Base-by-base conservation (phyloP, 53 echinoderm and acorn worm genomes). In the Temnopleurus reevesii region DNA sequence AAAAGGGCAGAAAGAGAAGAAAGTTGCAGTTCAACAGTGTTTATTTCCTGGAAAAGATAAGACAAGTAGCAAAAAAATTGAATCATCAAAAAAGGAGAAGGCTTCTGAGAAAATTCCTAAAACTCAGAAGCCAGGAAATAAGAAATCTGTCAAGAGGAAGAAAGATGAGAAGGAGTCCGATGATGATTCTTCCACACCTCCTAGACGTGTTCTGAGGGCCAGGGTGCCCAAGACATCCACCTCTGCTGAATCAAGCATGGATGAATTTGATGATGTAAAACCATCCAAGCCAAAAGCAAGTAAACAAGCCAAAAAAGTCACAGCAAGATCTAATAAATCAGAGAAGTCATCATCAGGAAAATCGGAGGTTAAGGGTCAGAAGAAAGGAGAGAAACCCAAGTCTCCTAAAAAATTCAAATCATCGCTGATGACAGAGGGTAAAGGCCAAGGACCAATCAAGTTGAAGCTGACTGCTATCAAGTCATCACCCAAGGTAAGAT, bases 391-490 rank as follows among this genome's bases (percentile, higher is more conserved):
- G 28, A 80, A 41, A 29, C 46, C 80, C 36, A 71, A 71, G 71
- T 8, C 36, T 55, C 43, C n/a, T 2, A n/a, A 38, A 21, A 71
- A 85, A 53, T 87, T 66, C 53, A 87, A 87, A 53, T 45, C 88
- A 3, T 87, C 88, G 21, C 49, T 87, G 71, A 30, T 66, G 35
- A 9, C 53, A n/a, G 71, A 33, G 35, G 35, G 19, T 35, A 65
- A 87, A 87, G 88, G 88, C 66, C 53, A 87, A 33, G 88, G 88
- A 33, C 25, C 88, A 47, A 64, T 87, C 71, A 87, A 66, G n/a
- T 12, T 87, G 46, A 87, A 66, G 36, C 88, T 87, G 23, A 87
- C 88, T 53, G 88, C 88, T 53, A 66, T 87, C 88, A 87, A 87
- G 46, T 29, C 88, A 47, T 87, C 88, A 9, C 88, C 88, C 47